phyloP scores from a whole-genome alignment of 2,888 invertebrate species.

The Bugula neritina region DNA sequence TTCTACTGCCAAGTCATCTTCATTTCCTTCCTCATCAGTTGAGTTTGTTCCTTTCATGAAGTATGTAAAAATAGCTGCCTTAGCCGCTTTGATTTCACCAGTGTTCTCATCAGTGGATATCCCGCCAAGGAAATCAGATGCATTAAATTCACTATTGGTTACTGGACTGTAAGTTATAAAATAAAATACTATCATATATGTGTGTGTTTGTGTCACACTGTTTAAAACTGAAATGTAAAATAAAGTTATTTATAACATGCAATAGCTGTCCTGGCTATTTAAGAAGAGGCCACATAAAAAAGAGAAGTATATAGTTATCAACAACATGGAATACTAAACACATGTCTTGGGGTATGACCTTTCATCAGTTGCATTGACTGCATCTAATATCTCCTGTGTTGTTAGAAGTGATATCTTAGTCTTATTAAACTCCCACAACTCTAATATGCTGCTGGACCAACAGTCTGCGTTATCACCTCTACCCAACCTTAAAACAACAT shows the following conservation, averaged over 20 bases:
- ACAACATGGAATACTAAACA: too few species aligned
- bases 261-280: too few species aligned
- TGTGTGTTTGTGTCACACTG: too few species aligned
- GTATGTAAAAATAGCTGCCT: slow-evolving; percentile 38
- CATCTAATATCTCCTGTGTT: slow-evolving; percentile 32
- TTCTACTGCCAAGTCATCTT: too few species aligned
- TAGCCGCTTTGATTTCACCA: slow-evolving; percentile 34
- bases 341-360: too few species aligned
- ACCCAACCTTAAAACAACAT: background rate
- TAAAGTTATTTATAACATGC: too few species aligned
- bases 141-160: slow-evolving; percentile 34
- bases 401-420: slow-evolving; percentile 35
- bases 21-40: background rate
- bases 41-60: slow-evolving; percentile 34
- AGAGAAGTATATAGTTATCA: too few species aligned
- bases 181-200: too few species aligned
- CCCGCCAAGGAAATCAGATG: slow-evolving; percentile 35
- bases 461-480: slow-evolving; percentile 36
- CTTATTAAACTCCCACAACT: slow-evolving; percentile 40
- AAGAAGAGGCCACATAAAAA: too few species aligned
- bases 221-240: too few species aligned
- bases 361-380: slow-evolving; percentile 35
- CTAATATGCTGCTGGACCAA: slow-evolving; percentile 38
- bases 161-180: slow-evolving; percentile 39
- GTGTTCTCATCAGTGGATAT: slow-evolving; percentile 31